Conservation (phyloP, 2,797 vertebrate species). For the Scolopax bukidnonensis region DNA sequence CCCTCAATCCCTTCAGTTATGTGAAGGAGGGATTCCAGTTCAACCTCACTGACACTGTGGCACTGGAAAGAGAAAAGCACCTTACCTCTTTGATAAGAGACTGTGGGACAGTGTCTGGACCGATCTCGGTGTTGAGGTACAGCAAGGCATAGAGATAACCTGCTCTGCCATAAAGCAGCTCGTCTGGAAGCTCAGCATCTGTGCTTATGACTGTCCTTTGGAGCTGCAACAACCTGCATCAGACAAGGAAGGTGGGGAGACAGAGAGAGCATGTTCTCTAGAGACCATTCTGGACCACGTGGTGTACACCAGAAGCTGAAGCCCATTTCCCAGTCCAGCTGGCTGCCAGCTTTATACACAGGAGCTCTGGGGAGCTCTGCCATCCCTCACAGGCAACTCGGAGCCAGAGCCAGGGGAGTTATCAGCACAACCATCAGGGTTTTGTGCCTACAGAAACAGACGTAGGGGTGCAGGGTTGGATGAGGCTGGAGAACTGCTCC, state of each 20-base stretch:
- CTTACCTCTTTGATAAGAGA: conserved; percentile 85
- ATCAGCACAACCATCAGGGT: neutral
- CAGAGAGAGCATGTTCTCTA: neutral
- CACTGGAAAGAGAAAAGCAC: neutral
- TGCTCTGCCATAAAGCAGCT: conserved; percentile 91
- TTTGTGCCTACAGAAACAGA: neutral
- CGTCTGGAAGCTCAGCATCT: conserved; percentile 90
- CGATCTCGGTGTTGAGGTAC: conserved; percentile 90
- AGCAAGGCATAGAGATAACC: conserved; percentile 93
- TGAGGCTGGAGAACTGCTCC: neutral
- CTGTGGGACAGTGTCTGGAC: conserved; percentile 84
- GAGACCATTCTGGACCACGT: neutral
- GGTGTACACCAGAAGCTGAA: neutral
- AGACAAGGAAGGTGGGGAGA: neutral
- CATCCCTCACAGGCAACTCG: neutral
- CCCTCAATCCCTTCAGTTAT: neutral
- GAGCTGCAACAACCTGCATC: conserved; percentile 88
- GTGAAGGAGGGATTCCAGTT: neutral
- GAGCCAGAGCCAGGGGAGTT: neutral
- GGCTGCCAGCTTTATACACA: neutral
- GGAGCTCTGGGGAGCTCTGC: neutral
- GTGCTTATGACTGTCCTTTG: conserved; percentile 83
- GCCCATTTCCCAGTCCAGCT: neutral
- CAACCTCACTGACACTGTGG: neutral
- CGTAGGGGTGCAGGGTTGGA: neutral